Percentiles rank a stretch among this genome's conserved stretches.
These are phyloP conservation scores for Drosophila neonasuta DNA, from an alignment of 2,888 invertebrate genomes.

Conservation along the genomic window DNA sequence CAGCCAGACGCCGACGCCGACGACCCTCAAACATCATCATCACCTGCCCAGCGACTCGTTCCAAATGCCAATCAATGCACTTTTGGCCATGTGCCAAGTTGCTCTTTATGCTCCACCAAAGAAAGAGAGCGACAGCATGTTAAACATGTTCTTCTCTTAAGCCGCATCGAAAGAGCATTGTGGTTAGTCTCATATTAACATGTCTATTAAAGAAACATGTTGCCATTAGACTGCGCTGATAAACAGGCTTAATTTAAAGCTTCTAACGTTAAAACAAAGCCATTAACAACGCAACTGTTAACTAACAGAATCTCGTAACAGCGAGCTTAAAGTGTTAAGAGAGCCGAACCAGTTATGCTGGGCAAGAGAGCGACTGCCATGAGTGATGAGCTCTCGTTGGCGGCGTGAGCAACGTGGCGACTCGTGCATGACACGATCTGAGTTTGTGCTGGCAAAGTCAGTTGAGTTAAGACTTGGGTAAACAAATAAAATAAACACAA, in stretches of 20 bases:
- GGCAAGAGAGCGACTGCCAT: constrained; percentile 12
- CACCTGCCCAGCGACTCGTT: constrained; percentile 40
- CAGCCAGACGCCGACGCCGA: constrained; percentile 70
- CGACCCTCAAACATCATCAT: constrained; percentile 57
- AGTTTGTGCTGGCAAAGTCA: neutral
- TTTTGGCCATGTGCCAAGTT: constrained; percentile 80
- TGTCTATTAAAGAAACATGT: constrained; percentile 3
- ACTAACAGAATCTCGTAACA: constrained; percentile 43
- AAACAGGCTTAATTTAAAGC: neutral
- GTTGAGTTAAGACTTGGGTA: neutral
- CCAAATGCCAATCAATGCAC: constrained; percentile 74
- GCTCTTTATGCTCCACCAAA: constrained; percentile 47
- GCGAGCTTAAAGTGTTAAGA: constrained; percentile 46
- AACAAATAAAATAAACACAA: neutral
- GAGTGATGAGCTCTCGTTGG: constrained; percentile 33
- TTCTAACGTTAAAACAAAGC: neutral
- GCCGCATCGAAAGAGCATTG: constrained; percentile 1
- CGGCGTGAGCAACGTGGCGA: constrained; percentile 19
- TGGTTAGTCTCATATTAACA: neutral
- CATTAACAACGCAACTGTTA: constrained; percentile 30
- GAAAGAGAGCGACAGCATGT: constrained; percentile 10
- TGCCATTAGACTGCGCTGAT: neutral
- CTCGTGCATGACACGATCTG: neutral
- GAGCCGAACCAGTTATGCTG: constrained; percentile 16
- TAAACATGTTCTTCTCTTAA: constrained; percentile 38